Evolutionary conservation across 1,140 invertebrate species (phyloP).

Genomic region (Drosophila bifasciata): DNA sequence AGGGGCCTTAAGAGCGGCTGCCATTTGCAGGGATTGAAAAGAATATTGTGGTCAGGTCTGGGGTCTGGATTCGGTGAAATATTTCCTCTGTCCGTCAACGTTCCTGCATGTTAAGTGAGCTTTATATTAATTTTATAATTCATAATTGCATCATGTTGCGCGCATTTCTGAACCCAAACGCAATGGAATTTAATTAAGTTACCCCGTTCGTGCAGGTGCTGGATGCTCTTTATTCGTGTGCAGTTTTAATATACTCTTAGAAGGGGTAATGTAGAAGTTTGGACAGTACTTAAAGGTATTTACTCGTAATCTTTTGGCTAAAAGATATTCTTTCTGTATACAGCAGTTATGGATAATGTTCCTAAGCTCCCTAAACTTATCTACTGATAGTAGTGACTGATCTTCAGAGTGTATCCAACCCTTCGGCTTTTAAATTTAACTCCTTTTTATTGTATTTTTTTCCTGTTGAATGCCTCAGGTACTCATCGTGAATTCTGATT

Average conservation of each 20-base stretch:
- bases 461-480: conserved; percentile 28
- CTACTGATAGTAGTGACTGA: too few species aligned
- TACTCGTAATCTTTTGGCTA: too few species aligned
- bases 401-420: too few species aligned
- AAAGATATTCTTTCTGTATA: too few species aligned
- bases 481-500: conserved; percentile 58
- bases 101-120: conserved; percentile 63
- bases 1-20: neutral
- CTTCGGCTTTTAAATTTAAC: too few species aligned
- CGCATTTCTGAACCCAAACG: conserved; percentile 56
- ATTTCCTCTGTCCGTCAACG: conserved; percentile 50
- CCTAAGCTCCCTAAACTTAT: too few species aligned
- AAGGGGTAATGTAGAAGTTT: neutral
- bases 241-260: conserved; percentile 3
- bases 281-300: too few species aligned
- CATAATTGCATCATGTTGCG: conserved; percentile 67
- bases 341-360: too few species aligned
- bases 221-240: conserved; percentile 41
- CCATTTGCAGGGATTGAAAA: neutral
- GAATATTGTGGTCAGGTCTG: conserved; percentile 7
- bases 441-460: conserved; percentile 10
- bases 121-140: conserved; percentile 64
- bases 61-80: conserved; percentile 37
- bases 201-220: conserved; percentile 41
- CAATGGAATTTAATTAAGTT: conserved; percentile 72